Base-by-base conservation (phyloP, 2,113 vertebrate species). In the Turdus rufiventris region DNA sequence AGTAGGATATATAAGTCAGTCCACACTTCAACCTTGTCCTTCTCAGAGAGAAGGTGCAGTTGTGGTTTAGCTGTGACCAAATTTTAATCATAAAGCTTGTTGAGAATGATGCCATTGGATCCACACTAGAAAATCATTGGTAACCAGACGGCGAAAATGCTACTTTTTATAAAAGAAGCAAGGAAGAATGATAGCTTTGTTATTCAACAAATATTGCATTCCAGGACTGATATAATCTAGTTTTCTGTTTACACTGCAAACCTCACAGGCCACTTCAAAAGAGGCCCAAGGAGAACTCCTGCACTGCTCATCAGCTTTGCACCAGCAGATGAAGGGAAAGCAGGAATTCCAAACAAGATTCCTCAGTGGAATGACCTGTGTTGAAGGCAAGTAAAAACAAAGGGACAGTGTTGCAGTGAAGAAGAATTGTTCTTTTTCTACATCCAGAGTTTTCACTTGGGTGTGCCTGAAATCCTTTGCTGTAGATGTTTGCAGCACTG, bases 1-100 rank as follows among this genome's bases (percentile, higher is more conserved):
- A 28, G 26, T 0, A 20, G 11, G 57, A 62, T 26, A 9, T 2
- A 3, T 3, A 4, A 16, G 4, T 23, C 58, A 76, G 48, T 42
- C 16, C 17, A 8, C 45, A 67, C 13, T 8, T 65, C 58, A 38
- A 4, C 57, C 24, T 7, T 15, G 13, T 12, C 21, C 31, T 86
- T 56, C 25, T 38, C 50, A 73, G 45, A 66, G 11, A 45, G 12
- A 43, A 34, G 18, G 28, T 38, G 24, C 16, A 40, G 31, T 3
- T 68, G 26, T 68, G 36, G 7, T 77, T 77, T 33, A 51, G 56
- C 10, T 53, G 20, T 61, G 48, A 60, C 10, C 21, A 73, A 16
- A 61, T 42, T 65, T 72, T 47, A 36, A 19, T 20, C 3, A 5
- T n/a, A 38, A 53, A 54, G 1, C 58, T 85, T 79, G 8, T 60